Base-by-base conservation (phyloP, 1,140 invertebrate genomes). In the Lineus longissimus region DNA sequence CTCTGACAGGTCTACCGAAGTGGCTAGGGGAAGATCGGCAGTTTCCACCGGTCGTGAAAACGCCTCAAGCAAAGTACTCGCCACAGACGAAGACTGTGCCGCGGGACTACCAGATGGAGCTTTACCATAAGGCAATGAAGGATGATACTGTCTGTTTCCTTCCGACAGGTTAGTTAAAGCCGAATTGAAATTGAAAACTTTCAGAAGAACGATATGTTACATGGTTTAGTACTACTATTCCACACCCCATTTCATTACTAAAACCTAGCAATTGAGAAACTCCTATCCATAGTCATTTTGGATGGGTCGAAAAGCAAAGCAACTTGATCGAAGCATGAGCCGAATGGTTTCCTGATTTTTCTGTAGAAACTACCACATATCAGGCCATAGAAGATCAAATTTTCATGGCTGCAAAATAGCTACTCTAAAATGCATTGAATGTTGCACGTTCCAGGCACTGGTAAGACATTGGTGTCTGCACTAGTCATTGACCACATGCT, bases 391-490 rank as follows among this genome's bases (percentile, higher is more conserved):
- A n/a, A n/a, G n/a, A n/a, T n/a, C n/a, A n/a, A n/a, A n/a, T n/a
- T n/a, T n/a, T n/a, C n/a, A n/a, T n/a, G n/a, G n/a, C n/a, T n/a
- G n/a, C n/a, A n/a, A n/a, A n/a, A n/a, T n/a, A n/a, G n/a, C n/a
- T n/a, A n/a, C n/a, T n/a, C n/a, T n/a, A n/a, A n/a, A n/a, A n/a
- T n/a, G n/a, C n/a, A n/a, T n/a, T n/a, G n/a, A n/a, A 36, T 29
- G 22, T 33, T 65, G 7, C 36, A 4, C 41, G 36, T 22, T 73
- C 60, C 55, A 78, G 76, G 77, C 25, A 79, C 78, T 57, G 78
- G 78, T 7, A 80, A 80, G 61, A 80, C 78, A 6, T 58, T 78
- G 29, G 71, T 77, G 6, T 60, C 72, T 11, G 73, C 73, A 40
- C 71, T 80, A 72, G 67, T 71, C 6, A 73, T 80, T 9, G 70